Percentiles rank a stretch among this genome's conserved stretches.
phyloP scores from a whole-genome alignment of 2,113 vertebrate genomes.

The Oenanthe oenanthe region DNA sequence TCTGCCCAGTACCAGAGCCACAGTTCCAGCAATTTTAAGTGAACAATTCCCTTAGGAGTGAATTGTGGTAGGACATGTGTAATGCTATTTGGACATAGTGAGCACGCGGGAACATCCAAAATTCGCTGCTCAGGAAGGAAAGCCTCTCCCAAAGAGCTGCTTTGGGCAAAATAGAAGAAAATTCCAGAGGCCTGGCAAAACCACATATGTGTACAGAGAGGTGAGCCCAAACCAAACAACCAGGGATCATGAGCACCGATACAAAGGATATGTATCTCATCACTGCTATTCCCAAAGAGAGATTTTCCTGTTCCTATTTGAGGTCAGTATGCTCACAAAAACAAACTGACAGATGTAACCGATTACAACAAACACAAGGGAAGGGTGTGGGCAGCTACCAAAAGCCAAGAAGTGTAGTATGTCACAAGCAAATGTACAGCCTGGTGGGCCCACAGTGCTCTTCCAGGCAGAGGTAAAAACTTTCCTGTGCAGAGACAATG shows the following conservation, averaged over 20 bases:
- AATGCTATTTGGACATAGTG: neutral
- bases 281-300: slow-evolving; percentile 24
- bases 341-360: slow-evolving; percentile 51
- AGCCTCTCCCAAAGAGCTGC: neutral
- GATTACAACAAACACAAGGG: slow-evolving; percentile 47
- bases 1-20: neutral
- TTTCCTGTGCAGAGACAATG: neutral
- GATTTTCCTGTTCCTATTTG: slow-evolving; percentile 29
- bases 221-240: slow-evolving; percentile 10
- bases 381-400: slow-evolving; percentile 58
- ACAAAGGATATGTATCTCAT: slow-evolving; percentile 51
- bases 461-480: neutral
- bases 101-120: neutral
- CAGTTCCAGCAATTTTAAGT: neutral
- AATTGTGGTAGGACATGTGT: neutral
- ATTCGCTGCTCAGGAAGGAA: neutral
- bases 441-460: neutral
- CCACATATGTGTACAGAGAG: rapidly evolving
- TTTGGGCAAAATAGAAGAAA: neutral
- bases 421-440: slow-evolving; percentile 12
- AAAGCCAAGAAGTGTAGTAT: slow-evolving; percentile 53
- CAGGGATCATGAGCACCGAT: neutral
- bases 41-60: neutral
- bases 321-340: neutral
- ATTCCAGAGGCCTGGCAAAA: neutral